Evolutionary conservation across 92 coral and sea anemone genomes (phyloP).

Genomic region (Paramuricea clavata): DNA sequence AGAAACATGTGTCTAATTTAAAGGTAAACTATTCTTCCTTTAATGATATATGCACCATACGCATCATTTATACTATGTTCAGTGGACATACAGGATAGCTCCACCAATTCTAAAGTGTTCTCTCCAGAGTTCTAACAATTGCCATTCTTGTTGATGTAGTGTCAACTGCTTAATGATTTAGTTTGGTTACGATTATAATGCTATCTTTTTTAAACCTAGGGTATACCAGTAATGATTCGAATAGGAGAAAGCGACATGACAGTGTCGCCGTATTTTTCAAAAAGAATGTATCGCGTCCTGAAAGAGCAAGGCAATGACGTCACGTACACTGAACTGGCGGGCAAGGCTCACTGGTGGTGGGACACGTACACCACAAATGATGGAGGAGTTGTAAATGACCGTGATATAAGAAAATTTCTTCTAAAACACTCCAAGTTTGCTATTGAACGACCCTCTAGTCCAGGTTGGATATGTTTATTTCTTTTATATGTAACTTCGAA

Average conservation of each 20-base stretch:
- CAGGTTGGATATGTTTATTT: not conserved
- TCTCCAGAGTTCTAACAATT: too few species aligned
- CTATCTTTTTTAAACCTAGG: constrained; percentile 56
- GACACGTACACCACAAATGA: constrained; percentile 89
- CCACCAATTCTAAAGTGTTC: too few species aligned
- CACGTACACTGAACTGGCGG: constrained; percentile 82
- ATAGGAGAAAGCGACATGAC: constrained; percentile 88
- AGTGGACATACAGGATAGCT: too few species aligned
- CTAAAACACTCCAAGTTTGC: constrained; percentile 71
- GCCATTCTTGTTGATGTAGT: too few species aligned
- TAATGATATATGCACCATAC: too few species aligned
- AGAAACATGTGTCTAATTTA: constrained; percentile 89
- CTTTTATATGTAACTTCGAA: not conserved
- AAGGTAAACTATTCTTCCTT: constrained; percentile 69
- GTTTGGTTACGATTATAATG: too few species aligned
- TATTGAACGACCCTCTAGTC: not conserved
- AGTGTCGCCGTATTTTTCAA: constrained; percentile 90
- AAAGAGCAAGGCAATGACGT: constrained; percentile 90
- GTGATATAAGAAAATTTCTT: constrained; percentile 88
- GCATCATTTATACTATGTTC: too few species aligned
- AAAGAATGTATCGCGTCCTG: constrained; percentile 93
- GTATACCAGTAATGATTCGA: constrained; percentile 89
- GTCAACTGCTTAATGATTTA: too few species aligned
- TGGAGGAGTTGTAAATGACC: constrained; percentile 97
- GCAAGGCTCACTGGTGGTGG: constrained; percentile 99